Base-by-base conservation (phyloP, 2,888 invertebrate species). In the Aethes cnicana region DNA sequence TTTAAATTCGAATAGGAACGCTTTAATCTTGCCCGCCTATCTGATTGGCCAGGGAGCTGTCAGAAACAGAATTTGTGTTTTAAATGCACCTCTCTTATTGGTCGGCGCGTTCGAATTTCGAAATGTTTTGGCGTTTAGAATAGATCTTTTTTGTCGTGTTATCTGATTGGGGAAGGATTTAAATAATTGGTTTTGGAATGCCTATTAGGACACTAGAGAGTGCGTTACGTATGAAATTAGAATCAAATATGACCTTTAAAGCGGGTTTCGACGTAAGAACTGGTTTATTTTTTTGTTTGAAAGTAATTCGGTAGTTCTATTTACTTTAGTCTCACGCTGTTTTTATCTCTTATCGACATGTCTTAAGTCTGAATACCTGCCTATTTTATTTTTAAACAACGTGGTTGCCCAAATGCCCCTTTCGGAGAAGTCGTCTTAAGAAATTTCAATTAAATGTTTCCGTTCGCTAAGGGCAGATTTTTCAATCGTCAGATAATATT, bases 21-120 rank as follows among this genome's bases (percentile, higher is more conserved):
- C 64, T 83, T 77, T 84, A 84, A 85, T 84, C 84, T 82, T 72
- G 70, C 64, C 66, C 68, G 70, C 72, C 72, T 72, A 86, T 86
- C 85, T 84, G 84, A 86, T 88, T 87, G 84, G 87, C 71, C 69
- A 71, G 74, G 68, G 71, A 67, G 77, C 84, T 87, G 88, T 88
- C 88, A 87, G 66, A 71, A 74, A 69, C 88, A 88, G 82, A 77
- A 72, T 70, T 72, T 73, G 70, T 70, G 72, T 80, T 83, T 78
- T 81, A 80, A 81, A 84, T 82, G 79, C 81, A 80, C 69, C 72
- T 69, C 72, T 69, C 71, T 70, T 74, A 83, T 84, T 84, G 82
- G 84, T 60, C 56, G 63, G 63, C 62, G 59, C 63, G 68, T 77
- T 80, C 71, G 67, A 71, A 78, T 74, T 74, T 75, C 60, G 64